Percentiles rank a stretch among this genome's conserved stretches.
These are phyloP conservation scores for Amblyteles armatorius DNA, from an alignment of 2,888 invertebrate genomes.

Conservation along the genomic window DNA sequence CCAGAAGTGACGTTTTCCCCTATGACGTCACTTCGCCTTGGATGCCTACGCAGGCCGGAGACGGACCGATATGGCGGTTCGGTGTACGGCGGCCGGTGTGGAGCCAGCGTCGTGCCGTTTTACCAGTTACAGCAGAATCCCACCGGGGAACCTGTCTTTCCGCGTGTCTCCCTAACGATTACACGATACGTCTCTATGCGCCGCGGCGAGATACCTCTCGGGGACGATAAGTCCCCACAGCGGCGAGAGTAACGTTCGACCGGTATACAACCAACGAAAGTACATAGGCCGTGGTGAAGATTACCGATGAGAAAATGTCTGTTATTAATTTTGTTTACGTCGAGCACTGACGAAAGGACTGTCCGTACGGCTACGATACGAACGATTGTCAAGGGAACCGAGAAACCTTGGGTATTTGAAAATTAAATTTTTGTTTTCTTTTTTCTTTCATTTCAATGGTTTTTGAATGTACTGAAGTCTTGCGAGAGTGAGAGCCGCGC, in stretches of 20 bases:
- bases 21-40: no score
- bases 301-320: conserved; percentile 23
- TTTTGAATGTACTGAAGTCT: conserved; percentile 4
- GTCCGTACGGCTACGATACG: not conserved
- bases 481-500: not conserved
- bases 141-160: not conserved
- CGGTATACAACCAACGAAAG: conserved; percentile 26
- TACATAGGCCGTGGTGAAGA: conserved; percentile 1
- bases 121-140: no score
- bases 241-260: conserved; percentile 32
- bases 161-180: conserved; percentile 23
- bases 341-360: not conserved
- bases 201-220: conserved; percentile 8
- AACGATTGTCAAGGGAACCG: conserved; percentile 3
- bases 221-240: not conserved
- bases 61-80: no score
- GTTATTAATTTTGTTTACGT: conserved; percentile 20
- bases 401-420: not conserved
- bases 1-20: no score
- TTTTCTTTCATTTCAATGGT: not conserved
- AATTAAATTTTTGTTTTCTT: conserved; percentile 10
- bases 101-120: no score
- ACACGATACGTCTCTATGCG: conserved; percentile 22
- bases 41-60: no score
- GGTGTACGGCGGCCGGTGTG: no score